These are phyloP conservation scores for Ursus arctos DNA, from an alignment of 2,113 vertebrate genomes.

Conservation along the genomic window DNA sequence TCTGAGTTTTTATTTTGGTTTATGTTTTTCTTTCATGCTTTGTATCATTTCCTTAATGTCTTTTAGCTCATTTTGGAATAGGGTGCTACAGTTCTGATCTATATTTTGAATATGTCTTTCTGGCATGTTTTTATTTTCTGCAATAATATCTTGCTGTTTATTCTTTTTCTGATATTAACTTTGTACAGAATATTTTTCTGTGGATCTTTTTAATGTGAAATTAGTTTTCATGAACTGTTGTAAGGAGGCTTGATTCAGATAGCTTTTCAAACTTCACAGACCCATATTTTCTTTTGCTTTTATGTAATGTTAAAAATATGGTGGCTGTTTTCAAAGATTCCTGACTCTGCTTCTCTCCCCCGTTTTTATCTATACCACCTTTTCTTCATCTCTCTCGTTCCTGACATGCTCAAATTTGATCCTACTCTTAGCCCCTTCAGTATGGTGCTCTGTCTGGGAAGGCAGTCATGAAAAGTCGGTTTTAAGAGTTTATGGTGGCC, in stretches of 20 bases:
- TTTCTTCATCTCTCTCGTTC: not conserved
- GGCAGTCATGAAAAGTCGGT: not conserved
- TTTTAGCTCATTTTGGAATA: slow-evolving; percentile 1
- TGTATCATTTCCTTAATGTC: not conserved
- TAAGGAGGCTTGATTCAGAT: not conserved
- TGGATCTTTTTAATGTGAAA: not conserved
- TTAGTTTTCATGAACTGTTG: not conserved
- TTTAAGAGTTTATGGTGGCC: not conserved
- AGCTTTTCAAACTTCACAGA: not conserved
- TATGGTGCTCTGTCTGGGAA: not conserved
- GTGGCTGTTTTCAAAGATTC: not conserved
- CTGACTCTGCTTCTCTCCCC: not conserved
- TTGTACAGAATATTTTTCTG: not conserved
- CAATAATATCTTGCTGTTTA: not conserved
- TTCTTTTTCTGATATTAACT: not conserved
- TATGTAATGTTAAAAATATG: not conserved
- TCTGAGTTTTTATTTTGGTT: slow-evolving; percentile 14
- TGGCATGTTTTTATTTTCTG: not conserved
- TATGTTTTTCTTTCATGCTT: not conserved
- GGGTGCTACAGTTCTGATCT: not conserved
- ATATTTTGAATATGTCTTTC: not conserved
- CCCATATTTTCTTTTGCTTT: not conserved
- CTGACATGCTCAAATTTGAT: not conserved
- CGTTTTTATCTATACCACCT: not conserved
- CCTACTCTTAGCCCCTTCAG: not conserved